A percentile compares a stretch with the other conserved stretches of the same genome.
Conservation (phyloP, 2,113 vertebrate genomes). For the Micronycteris hirsuta region DNA sequence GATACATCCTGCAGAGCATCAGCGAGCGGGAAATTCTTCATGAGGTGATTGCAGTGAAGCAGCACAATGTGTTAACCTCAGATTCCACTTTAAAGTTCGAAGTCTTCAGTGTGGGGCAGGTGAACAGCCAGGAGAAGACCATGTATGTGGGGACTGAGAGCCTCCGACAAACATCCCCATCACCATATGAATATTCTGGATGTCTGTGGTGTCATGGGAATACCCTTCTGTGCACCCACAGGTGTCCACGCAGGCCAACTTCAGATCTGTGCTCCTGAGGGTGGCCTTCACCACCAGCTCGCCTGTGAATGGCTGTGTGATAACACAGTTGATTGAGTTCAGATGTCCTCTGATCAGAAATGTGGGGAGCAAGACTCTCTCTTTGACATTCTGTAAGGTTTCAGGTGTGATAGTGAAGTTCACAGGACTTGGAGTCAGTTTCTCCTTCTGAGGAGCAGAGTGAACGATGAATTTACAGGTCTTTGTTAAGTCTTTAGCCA, state of each 20-base stretch:
- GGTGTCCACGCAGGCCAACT: conserved; percentile 95
- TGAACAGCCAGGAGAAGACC: conserved; percentile 96
- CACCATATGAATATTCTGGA: conserved; percentile 95
- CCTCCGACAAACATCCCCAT: conserved; percentile 90
- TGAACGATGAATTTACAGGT: conserved; percentile 97
- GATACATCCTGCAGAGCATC: conserved; percentile 91
- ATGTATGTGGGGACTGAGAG: conserved; percentile 93
- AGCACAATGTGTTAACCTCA: conserved; percentile 95
- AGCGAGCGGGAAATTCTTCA: conserved; percentile 97
- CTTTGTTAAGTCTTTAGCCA: conserved; percentile 96
- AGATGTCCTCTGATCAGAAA: conserved; percentile 92
- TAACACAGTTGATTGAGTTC: conserved; percentile 86
- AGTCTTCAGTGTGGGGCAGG: conserved; percentile 94
- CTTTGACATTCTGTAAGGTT: background rate
- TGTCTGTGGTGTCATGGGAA: conserved; percentile 94
- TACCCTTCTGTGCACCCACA: conserved; percentile 97
- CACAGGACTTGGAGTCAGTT: background rate
- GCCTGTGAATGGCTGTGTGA: conserved; percentile 91
- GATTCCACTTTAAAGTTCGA: conserved; percentile 99
- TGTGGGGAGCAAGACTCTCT: conserved; percentile 89
- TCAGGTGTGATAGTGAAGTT: background rate
- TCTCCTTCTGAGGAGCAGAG: conserved; percentile 68
- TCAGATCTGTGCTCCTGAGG: conserved; percentile 93
- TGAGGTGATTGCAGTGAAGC: conserved; percentile 93
- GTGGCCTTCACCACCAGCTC: conserved; percentile 91